These are phyloP conservation scores for Vicugna pacos DNA, from an alignment of 2,113 vertebrate species.

Conservation along the genomic window DNA sequence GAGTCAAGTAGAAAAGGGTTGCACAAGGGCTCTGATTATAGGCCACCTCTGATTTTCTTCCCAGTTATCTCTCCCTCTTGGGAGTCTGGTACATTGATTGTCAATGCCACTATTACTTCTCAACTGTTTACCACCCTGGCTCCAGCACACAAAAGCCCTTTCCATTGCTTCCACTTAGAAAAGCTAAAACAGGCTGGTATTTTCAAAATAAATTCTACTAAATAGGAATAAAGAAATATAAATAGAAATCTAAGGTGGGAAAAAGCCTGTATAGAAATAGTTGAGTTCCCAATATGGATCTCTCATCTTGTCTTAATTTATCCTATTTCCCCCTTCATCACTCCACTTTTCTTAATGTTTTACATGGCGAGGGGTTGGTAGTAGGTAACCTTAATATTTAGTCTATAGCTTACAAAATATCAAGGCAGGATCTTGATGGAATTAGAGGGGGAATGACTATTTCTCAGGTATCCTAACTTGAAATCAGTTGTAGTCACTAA, in stretches of 20 bases:
- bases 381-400: neutral
- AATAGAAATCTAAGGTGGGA: neutral
- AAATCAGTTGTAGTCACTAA: neutral
- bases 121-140: neutral
- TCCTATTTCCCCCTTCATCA: neutral
- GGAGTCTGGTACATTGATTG: neutral
- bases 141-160: neutral
- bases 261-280: neutral
- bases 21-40: neutral
- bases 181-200: constrained; percentile 10
- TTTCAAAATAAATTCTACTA: constrained; percentile 48
- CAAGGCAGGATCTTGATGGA: neutral
- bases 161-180: constrained; percentile 10
- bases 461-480: neutral
- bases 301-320: neutral
- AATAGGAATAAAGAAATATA: neutral
- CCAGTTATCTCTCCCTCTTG: neutral
- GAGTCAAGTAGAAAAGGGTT: neutral
- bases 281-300: neutral
- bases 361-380: neutral
- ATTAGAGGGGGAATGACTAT: neutral
- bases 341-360: neutral
- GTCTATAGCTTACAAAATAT: neutral
- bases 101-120: neutral
- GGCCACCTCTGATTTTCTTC: neutral